Evolutionary conservation across 2,888 invertebrate genomes (phyloP).

Genomic region (Iphiclides podalirius): DNA sequence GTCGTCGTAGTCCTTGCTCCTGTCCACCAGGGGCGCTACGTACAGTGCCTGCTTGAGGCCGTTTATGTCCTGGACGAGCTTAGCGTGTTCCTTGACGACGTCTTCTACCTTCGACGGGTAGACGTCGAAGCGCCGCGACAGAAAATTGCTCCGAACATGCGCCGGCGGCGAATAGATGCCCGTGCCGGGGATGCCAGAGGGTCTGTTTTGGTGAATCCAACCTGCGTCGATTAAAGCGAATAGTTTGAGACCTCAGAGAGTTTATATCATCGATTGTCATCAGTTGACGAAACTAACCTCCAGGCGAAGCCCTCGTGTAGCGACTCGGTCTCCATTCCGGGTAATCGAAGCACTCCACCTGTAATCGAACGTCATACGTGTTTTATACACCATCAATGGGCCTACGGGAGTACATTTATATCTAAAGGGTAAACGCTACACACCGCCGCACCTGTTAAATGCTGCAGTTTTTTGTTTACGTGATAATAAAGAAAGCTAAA

Average conservation of each 20-base stretch:
- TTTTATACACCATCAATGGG: no score
- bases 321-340: constrained; percentile 27
- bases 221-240: constrained; percentile 37
- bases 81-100: constrained; percentile 66
- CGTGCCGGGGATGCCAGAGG: constrained; percentile 29
- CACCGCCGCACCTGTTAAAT: no score
- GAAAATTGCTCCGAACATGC: constrained; percentile 13
- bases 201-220: constrained; percentile 33
- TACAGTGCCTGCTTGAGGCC: constrained; percentile 59
- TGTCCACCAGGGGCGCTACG: constrained; percentile 39
- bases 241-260: no score
- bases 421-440: no score
- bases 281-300: no score
- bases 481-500: constrained; percentile 7
- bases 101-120: constrained; percentile 44
- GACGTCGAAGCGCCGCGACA: constrained; percentile 41
- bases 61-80: constrained; percentile 71
- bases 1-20: constrained; percentile 63
- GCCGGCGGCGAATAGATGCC: constrained; percentile 31
- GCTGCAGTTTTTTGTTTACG: no score
- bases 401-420: no score
- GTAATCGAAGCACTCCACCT: constrained; percentile 63
- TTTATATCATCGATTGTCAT: no score
- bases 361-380: constrained; percentile 39
- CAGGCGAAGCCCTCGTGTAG: background rate